phyloP scores from a whole-genome alignment of 2,113 vertebrate genomes.

The Neogale vison region DNA sequence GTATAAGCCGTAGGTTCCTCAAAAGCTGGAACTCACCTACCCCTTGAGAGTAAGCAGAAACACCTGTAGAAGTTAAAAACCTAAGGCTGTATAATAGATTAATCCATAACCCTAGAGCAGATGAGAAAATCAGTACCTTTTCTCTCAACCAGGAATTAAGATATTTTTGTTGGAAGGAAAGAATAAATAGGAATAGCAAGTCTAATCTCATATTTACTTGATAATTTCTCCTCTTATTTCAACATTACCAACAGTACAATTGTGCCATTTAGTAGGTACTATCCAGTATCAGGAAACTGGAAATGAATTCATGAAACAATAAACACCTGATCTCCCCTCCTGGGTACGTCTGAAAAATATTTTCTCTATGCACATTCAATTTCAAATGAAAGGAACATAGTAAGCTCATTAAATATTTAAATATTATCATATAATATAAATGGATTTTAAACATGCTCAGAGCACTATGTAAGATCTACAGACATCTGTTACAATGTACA shows the following conservation, averaged over 20 bases:
- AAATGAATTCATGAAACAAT: slow-evolving; percentile 59
- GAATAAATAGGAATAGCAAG: slow-evolving; percentile 37
- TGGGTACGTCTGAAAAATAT: slow-evolving; percentile 42
- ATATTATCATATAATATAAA: neutral
- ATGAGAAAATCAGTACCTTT: slow-evolving; percentile 29
- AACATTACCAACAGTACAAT: slow-evolving; percentile 73
- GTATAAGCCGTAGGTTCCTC: neutral
- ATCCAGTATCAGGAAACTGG: slow-evolving; percentile 51
- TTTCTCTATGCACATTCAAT: slow-evolving; percentile 40
- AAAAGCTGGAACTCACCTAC: neutral
- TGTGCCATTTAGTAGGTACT: slow-evolving; percentile 36
- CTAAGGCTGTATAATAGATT: neutral
- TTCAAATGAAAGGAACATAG: slow-evolving; percentile 52
- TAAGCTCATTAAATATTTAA: neutral
- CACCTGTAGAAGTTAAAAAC: neutral
- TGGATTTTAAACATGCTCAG: neutral
- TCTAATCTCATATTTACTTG: slow-evolving; percentile 64
- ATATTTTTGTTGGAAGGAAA: slow-evolving; percentile 49
- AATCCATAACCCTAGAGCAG: neutral
- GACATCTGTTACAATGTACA: neutral
- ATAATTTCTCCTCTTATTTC: slow-evolving; percentile 75
- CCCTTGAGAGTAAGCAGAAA: neutral
- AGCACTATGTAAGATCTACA: neutral
- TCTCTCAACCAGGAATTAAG: neutral
- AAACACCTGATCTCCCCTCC: neutral